Conservation (phyloP, 2,888 invertebrate genomes). For the Rhodophaea formosa region DNA sequence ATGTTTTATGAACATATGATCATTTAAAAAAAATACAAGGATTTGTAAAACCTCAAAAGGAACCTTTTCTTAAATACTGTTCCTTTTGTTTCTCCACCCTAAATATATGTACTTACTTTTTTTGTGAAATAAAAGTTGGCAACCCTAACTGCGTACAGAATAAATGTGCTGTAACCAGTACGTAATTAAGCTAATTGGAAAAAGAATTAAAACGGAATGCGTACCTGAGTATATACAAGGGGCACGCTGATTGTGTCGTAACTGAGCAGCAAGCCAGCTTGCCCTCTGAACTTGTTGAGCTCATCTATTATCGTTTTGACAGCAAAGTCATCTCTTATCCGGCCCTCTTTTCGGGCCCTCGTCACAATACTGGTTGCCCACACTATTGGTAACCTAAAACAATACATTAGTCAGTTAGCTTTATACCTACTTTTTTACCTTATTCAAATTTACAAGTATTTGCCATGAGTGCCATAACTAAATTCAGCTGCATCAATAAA, state of each 20-base stretch:
- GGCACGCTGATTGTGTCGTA: constrained; percentile 91
- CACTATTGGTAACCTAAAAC: constrained; percentile 88
- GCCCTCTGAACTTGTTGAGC: constrained; percentile 90
- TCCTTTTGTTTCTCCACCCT: too few relatives aligned
- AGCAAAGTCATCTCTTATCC: constrained; percentile 94
- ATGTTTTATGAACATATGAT: too few relatives aligned
- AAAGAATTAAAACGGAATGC: background rate
- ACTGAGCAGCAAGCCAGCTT: constrained; percentile 87
- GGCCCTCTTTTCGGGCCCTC: constrained; percentile 92
- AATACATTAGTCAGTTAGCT: constrained; percentile 10
- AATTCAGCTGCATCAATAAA: background rate
- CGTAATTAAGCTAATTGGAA: constrained; percentile 1
- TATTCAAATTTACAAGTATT: background rate
- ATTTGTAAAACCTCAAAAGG: too few relatives aligned
- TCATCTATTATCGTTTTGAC: constrained; percentile 95
- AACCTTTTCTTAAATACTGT: too few relatives aligned
- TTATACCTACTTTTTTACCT: too few relatives aligned
- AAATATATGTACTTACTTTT: too few relatives aligned
- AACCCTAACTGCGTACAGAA: too few relatives aligned
- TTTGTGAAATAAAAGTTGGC: too few relatives aligned
- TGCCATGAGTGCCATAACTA: background rate
- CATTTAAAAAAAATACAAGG: too few relatives aligned
- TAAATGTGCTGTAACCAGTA: background rate
- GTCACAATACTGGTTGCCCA: constrained; percentile 96
- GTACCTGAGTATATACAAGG: constrained; percentile 89